Conservation (phyloP, 2,797 vertebrate genomes). For the Erethizon dorsatum region DNA sequence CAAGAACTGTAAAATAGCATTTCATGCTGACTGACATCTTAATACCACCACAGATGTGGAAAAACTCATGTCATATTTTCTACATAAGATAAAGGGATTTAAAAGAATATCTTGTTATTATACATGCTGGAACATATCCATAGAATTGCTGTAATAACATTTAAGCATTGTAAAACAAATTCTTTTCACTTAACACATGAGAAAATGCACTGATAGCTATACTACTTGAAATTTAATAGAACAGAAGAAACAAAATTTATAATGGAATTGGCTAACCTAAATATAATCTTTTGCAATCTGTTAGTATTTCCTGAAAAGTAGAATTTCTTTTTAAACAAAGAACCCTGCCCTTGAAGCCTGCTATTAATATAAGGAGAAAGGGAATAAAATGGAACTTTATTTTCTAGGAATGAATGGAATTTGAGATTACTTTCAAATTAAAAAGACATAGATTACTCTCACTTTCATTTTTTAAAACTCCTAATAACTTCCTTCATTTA, state of each 20-base stretch:
- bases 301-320: slow-evolving; percentile 53
- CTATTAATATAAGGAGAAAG: neutral
- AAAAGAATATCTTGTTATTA: slow-evolving; percentile 72
- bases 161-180: slow-evolving; percentile 44
- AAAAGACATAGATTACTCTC: slow-evolving; percentile 17
- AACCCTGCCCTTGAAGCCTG: neutral
- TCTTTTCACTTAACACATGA: slow-evolving; percentile 60
- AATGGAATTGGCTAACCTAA: slow-evolving; percentile 50
- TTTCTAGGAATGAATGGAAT: slow-evolving; percentile 53
- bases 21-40: slow-evolving; percentile 74
- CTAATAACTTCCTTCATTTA: neutral
- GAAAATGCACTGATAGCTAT: slow-evolving; percentile 28
- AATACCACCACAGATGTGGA: slow-evolving; percentile 71
- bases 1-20: slow-evolving; percentile 73
- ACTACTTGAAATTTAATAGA: slow-evolving; percentile 51
- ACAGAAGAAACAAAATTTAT: slow-evolving; percentile 51
- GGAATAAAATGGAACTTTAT: neutral
- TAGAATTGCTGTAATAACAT: slow-evolving; percentile 34
- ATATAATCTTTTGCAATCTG: slow-evolving; percentile 57
- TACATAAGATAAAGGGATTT: slow-evolving; percentile 69
- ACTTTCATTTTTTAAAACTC: neutral
- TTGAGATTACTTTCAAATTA: slow-evolving; percentile 66
- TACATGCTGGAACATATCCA: slow-evolving; percentile 27
- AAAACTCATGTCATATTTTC: slow-evolving; percentile 75
- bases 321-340: slow-evolving; percentile 55